phyloP scores from a whole-genome alignment of 2,797 vertebrate genomes.

The Epinephelus awoara region DNA sequence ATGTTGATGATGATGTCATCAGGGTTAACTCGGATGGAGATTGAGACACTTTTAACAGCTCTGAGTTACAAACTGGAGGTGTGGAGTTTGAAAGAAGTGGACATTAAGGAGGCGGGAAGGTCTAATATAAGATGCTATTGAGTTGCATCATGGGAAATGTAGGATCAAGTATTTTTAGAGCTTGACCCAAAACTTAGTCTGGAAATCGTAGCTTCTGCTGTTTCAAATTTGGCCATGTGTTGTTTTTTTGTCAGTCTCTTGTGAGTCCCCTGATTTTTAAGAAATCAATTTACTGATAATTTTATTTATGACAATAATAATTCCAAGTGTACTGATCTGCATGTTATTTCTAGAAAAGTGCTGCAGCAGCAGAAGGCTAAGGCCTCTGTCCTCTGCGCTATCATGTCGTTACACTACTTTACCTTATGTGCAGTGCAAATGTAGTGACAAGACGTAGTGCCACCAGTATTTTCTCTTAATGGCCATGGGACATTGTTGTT shows the following conservation, averaged over 20 bases:
- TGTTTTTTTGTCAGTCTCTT: not conserved
- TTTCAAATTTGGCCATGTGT: not conserved
- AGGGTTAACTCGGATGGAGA: not conserved
- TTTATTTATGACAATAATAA: not conserved
- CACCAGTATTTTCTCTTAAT: no score
- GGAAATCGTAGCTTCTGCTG: not conserved
- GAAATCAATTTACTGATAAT: not conserved
- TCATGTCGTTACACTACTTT: no score
- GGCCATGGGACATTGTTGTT: no score
- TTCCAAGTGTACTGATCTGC: not conserved
- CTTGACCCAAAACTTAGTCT: not conserved
- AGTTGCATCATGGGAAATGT: constrained; percentile 28
- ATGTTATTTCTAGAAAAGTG: not conserved
- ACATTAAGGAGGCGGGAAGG: not conserved
- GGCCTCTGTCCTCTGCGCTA: no score
- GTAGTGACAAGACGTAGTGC: no score
- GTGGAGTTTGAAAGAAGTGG: not conserved
- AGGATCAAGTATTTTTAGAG: constrained; percentile 1
- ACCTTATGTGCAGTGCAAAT: no score
- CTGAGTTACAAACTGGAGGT: not conserved
- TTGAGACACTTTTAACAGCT: not conserved
- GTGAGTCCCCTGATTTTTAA: not conserved
- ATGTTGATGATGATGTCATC: not conserved
- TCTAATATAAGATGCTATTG: not conserved
- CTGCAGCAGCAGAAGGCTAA: no score